phyloP scores from a whole-genome alignment of 1,140 invertebrate species.

The Venustaconcha ellipsiformis region DNA sequence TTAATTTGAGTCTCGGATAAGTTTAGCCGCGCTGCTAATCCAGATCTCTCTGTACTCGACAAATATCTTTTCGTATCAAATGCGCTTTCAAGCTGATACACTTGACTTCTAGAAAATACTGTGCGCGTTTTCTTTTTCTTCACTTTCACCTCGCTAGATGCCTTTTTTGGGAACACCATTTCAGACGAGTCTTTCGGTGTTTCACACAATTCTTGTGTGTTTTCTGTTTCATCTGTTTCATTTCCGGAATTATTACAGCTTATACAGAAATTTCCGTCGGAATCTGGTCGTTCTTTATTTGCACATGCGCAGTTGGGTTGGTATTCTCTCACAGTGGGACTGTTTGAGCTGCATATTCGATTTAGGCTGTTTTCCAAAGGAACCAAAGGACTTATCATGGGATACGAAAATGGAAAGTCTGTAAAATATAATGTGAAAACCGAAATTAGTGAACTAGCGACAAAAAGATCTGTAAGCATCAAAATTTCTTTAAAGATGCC shows the following conservation, averaged over 20 bases:
- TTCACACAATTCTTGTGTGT: conserved; percentile 9
- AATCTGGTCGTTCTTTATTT: too few species aligned
- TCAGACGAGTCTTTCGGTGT: conserved; percentile 26
- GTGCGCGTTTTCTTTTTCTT: conserved; percentile 79
- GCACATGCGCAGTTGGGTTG: too few species aligned
- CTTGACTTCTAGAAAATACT: conserved; percentile 97
- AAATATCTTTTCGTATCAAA: conserved; percentile 98
- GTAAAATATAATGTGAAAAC: too few species aligned
- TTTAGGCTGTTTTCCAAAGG: too few species aligned
- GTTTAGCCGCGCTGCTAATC: conserved; percentile 91
- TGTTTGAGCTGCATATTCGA: too few species aligned
- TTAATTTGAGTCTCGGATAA: conserved; percentile 91
- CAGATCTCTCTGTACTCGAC: conserved; percentile 95
- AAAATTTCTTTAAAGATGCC: too few species aligned
- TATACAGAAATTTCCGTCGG: too few species aligned
- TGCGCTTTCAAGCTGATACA: conserved; percentile 97
- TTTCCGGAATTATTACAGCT: neutral
- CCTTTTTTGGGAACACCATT: conserved; percentile 11
- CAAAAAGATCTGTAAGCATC: too few species aligned
- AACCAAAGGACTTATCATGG: too few species aligned
- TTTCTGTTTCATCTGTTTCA: neutral
- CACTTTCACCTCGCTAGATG: conserved; percentile 19
- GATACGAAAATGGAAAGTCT: too few species aligned
- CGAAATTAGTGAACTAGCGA: too few species aligned
- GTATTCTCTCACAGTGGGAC: too few species aligned